phyloP scores from a whole-genome alignment of 2,113 vertebrate species.

The Urocitellus parryii region DNA sequence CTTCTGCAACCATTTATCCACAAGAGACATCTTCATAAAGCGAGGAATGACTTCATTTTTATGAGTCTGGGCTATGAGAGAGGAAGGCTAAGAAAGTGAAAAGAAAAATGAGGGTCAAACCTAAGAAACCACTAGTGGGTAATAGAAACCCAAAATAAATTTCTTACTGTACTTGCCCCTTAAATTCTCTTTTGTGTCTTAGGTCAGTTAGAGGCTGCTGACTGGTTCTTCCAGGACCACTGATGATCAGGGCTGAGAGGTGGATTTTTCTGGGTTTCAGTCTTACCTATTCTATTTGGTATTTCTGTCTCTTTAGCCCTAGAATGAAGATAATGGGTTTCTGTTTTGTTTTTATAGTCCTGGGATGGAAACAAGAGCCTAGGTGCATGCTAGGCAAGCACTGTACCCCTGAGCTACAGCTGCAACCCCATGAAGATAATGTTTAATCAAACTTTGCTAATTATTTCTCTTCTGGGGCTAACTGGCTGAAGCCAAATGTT shows the following conservation, averaged over 20 bases:
- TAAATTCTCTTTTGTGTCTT: slow-evolving; percentile 50
- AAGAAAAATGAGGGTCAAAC: slow-evolving; percentile 48
- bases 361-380: background rate
- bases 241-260: slow-evolving; percentile 19
- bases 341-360: background rate
- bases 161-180: background rate
- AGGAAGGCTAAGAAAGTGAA: slow-evolving; percentile 31
- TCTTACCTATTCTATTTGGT: slow-evolving; percentile 44
- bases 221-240: slow-evolving; percentile 35
- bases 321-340: slow-evolving; percentile 49
- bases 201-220: slow-evolving; percentile 26
- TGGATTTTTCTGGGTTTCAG: slow-evolving; percentile 26
- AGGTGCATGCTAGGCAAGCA: background rate
- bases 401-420: background rate
- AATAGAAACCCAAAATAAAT: slow-evolving; percentile 49
- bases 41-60: slow-evolving; percentile 58
- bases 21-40: slow-evolving; percentile 59
- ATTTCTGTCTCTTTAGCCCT: slow-evolving; percentile 1
- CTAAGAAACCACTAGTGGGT: slow-evolving; percentile 48
- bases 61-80: slow-evolving; percentile 1
- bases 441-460: slow-evolving; percentile 59
- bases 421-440: background rate
- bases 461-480: slow-evolving; percentile 36
- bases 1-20: slow-evolving; percentile 49
- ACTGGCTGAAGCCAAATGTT: slow-evolving; percentile 11